Base-by-base conservation (phyloP, 2,888 invertebrate genomes). In the Sinhomidia bicolor region DNA sequence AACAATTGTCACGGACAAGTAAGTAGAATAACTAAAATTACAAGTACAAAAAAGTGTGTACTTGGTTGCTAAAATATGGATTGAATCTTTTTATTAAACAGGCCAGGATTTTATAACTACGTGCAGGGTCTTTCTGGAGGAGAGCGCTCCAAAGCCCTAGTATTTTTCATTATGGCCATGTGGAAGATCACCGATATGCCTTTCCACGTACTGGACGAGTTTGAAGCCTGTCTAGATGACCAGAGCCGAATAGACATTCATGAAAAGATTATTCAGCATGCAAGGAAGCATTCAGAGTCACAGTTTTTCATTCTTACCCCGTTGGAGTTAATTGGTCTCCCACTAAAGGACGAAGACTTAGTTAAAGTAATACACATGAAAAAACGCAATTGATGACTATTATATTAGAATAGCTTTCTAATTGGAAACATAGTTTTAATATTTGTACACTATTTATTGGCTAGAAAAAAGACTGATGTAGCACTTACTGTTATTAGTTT, bases 131-230 rank as follows among this genome's bases (percentile, higher is more conserved):
- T 88, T 0, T 88, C 88, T 1, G 88, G 88, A 29, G 88, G 88
- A 32, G 88, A 88, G 41, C 76, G 78, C 10, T 71, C 68, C 0
- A 88, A 79, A 60, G 51, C 83, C 1, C 36, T 84, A 9, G 84
- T 88, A 7, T 88, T 88, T n/a, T 88, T 79, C n/a, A 83, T 88
- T n/a, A 84, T 88, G 88, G 68, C 84, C 9, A 80, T 88, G 68
- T 88, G 88, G 88, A 41, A 79, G 74, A 65, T 84, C 1, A 84
- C 84, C 0, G 84, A 88, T 17, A 20, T 84, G 32, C 88, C 88
- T 0, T 83, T 82, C 17, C 80, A 80, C 74, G n/a, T 78, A 0
- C 51, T 88, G 41, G 88, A 88, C 32, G 88, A 88, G 44, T 88
- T 88, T 44, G 88, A 88, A 60, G 9, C 78, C 3, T 84, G 54